A percentile compares a stretch with the other conserved stretches of the same genome.
Conservation (phyloP, 2,888 invertebrate genomes). For the Drosophila rubida region DNA sequence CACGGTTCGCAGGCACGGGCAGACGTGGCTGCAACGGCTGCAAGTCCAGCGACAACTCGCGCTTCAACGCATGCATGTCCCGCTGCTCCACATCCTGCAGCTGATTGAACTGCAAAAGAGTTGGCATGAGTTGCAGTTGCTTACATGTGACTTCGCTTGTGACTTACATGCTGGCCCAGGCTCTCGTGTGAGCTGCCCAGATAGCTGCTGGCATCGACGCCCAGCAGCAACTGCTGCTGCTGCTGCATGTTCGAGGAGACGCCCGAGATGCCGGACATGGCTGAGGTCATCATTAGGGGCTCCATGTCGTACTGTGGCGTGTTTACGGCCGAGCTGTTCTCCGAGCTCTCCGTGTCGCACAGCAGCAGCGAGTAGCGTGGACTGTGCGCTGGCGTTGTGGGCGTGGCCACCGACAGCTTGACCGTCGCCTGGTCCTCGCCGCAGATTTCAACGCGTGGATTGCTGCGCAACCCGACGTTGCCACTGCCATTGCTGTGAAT, state of each 20-base stretch:
- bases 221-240: constrained; percentile 74
- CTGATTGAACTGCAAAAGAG: constrained; percentile 45
- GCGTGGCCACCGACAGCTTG: constrained; percentile 82
- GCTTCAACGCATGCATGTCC: constrained; percentile 84
- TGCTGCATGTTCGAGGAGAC: constrained; percentile 78
- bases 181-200: constrained; percentile 83
- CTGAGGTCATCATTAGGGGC: constrained; percentile 79
- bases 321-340: constrained; percentile 84
- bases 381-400: constrained; percentile 84
- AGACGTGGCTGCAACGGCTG: constrained; percentile 74
- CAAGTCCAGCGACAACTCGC: constrained; percentile 84
- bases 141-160: too few relatives aligned
- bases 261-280: constrained; percentile 76
- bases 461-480: constrained; percentile 27
- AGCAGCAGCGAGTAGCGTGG: constrained; percentile 85
- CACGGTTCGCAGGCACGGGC: constrained; percentile 58
- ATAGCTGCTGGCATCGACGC: constrained; percentile 75
- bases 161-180: constrained; percentile 76
- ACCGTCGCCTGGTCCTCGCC: constrained; percentile 45
- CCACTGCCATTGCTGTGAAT: constrained; percentile 34
- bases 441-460: constrained; percentile 43
- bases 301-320: constrained; percentile 85
- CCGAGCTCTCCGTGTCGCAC: constrained; percentile 84
- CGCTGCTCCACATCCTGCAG: constrained; percentile 77
- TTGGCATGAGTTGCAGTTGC: not conserved